A percentile compares a stretch with the other conserved stretches of the same genome.
Evolutionary conservation across 2,888 invertebrate species (phyloP).

Genomic region (Drosophila sordidula): DNA sequence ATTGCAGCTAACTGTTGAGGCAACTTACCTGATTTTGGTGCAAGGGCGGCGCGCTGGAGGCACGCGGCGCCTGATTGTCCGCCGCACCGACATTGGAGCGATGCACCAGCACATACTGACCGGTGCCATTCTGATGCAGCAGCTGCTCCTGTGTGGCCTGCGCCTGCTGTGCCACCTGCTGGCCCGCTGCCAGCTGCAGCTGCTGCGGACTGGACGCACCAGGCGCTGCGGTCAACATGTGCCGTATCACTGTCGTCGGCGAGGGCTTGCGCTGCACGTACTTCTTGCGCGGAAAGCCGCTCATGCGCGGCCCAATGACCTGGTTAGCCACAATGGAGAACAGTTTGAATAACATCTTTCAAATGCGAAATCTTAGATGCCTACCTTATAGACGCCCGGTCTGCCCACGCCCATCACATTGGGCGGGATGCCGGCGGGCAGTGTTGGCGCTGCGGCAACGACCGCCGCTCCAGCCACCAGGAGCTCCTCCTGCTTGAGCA

Average conservation of each 20-base stretch:
- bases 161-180: constrained; percentile 64
- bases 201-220: constrained; percentile 60
- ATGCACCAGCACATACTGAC: constrained; percentile 93
- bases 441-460: constrained; percentile 38
- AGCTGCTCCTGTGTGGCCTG: constrained; percentile 66
- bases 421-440: constrained; percentile 72
- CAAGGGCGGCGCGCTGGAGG: constrained; percentile 93
- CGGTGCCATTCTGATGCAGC: constrained; percentile 86
- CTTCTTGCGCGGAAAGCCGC: constrained; percentile 84
- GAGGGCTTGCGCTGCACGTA: constrained; percentile 87
- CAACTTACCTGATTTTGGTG: constrained; percentile 86
- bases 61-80: constrained; percentile 90
- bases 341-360: background rate
- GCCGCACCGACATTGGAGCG: constrained; percentile 88
- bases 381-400: constrained; percentile 84
- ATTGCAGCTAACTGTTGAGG: accelerated
- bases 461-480: constrained; percentile 57
- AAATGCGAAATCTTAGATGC: background rate
- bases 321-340: constrained; percentile 28
- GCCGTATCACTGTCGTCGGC: constrained; percentile 88
- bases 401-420: constrained; percentile 83
- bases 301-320: constrained; percentile 84
- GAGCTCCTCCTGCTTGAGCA: constrained; percentile 73
- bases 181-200: constrained; percentile 52
- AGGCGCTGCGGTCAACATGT: constrained; percentile 85